Base-by-base conservation (phyloP, 2,797 vertebrate genomes). In the Oreortyx pictus region DNA sequence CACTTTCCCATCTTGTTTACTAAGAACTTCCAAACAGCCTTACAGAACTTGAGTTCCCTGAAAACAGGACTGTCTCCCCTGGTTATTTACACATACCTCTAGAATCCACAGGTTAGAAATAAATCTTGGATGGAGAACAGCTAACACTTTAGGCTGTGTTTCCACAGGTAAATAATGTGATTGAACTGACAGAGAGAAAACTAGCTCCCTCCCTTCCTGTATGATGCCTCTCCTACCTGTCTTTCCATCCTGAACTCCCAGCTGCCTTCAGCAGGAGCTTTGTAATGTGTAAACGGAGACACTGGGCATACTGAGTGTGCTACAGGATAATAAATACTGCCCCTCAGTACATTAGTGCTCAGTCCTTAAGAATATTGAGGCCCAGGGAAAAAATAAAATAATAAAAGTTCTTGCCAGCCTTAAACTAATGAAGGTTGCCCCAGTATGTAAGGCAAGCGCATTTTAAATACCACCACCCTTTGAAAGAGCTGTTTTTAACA, bases 351-450 rank as follows among this genome's bases (percentile, higher is more conserved):
- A 77, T 31, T 39, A 66, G 77, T 6, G 68, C 16, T 62, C 65
- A 82, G 59, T n/a, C 49, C 62, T 72, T 27, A 72, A 46, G 62
- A 80, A 61, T 29, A 59, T 31, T 44, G n/a, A 76, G 35, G 46
- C 50, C 22, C 23, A 79, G 49, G 61, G 85, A 65, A 71, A 90
- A 93, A 84, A 92, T 12, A 88, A 92, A 74, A 44, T 37, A 82
- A 78, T 64, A 71, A 59, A 94, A 72, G n/a, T 57, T 81, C 47
- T 31, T 60, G 59, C 84, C 20, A 37, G 37, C 37, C 37, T 37
- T 37, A 37, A 37, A 37, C 37, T 37, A 37, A 37, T 37, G 37
- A 62, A 86, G 24, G 46, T 57, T 0, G 2, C 18, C 37, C 47
- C 10, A 39, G 64, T 47, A 78, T 0, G 10, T 60, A 87, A 86